phyloP scores from a whole-genome alignment of 2,797 vertebrate genomes.

The Neosilurus hyrtlii region DNA sequence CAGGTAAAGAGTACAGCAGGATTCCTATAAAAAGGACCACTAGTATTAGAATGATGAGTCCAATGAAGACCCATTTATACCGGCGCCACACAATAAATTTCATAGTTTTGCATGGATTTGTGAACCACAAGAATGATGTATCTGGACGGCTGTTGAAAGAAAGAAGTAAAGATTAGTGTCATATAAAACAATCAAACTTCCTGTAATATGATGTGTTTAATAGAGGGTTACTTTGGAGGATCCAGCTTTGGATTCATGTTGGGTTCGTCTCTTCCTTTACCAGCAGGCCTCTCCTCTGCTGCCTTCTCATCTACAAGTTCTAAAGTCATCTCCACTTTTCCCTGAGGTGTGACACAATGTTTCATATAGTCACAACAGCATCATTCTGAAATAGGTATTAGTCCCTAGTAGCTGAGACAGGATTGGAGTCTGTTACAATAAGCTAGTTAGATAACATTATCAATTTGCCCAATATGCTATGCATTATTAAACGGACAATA shows the following conservation, averaged over 20 bases:
- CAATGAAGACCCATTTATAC: constrained; percentile 83
- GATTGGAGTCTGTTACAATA: neutral
- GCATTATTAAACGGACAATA: neutral
- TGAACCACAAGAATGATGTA: constrained; percentile 88
- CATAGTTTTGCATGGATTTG: constrained; percentile 87
- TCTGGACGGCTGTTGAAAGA: constrained; percentile 78
- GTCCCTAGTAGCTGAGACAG: neutral
- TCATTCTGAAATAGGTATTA: neutral
- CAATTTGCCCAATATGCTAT: neutral
- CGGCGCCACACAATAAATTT: constrained; percentile 86
- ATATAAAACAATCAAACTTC: constrained; percentile 9
- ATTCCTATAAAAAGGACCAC: constrained; percentile 77
- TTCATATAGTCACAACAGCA: neutral
- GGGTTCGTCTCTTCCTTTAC: constrained; percentile 95
- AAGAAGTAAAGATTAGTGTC: constrained; percentile 16
- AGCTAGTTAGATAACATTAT: neutral
- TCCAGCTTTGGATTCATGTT: constrained; percentile 98
- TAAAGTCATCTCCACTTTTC: constrained; percentile 96
- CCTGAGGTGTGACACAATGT: constrained; percentile 70
- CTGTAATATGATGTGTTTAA: neutral
- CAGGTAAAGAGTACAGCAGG: constrained; percentile 83
- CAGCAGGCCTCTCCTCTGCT: constrained; percentile 88
- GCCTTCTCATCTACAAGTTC: constrained; percentile 93
- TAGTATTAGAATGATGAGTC: constrained; percentile 72
- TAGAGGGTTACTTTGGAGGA: constrained; percentile 82